phyloP scores from a whole-genome alignment of 2,113 vertebrate genomes.

The Talpa occidentalis region DNA sequence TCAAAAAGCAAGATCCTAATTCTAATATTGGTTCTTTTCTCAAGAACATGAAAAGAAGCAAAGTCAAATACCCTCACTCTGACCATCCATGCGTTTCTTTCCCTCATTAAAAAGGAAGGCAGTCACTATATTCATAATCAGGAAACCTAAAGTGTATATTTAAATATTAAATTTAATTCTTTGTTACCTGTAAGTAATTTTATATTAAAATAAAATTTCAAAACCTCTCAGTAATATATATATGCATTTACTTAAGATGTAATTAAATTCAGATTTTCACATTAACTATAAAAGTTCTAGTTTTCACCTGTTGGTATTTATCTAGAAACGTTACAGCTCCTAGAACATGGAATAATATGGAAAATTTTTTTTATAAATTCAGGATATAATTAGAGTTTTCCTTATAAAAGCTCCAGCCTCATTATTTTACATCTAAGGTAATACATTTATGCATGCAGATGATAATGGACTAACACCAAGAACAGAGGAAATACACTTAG shows the following conservation, averaged over 20 bases:
- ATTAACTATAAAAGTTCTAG: not conserved
- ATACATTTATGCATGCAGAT: not conserved
- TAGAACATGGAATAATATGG: not conserved
- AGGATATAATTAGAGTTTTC: not conserved
- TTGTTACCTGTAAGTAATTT: not conserved
- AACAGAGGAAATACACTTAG: not conserved
- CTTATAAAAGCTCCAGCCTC: not conserved
- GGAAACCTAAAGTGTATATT: not conserved
- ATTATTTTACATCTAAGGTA: not conserved
- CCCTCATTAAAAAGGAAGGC: not conserved
- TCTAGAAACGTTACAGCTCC: not conserved
- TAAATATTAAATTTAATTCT: not conserved
- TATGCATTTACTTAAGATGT: not conserved
- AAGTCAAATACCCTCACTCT: not conserved
- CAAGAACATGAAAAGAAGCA: not conserved
- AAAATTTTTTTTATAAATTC: not conserved
- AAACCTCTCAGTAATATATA: not conserved
- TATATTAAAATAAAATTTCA: not conserved
- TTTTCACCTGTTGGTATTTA: not conserved
- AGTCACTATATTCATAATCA: not conserved
- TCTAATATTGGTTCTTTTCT: not conserved
- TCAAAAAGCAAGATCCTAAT: not conserved
- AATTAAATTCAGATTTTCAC: not conserved
- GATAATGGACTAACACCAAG: not conserved
- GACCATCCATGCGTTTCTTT: not conserved